Percentiles rank a stretch among this genome's conserved stretches.
Evolutionary conservation across 2,797 vertebrate species (phyloP).

Genomic region (Hydrolagus colliei): DNA sequence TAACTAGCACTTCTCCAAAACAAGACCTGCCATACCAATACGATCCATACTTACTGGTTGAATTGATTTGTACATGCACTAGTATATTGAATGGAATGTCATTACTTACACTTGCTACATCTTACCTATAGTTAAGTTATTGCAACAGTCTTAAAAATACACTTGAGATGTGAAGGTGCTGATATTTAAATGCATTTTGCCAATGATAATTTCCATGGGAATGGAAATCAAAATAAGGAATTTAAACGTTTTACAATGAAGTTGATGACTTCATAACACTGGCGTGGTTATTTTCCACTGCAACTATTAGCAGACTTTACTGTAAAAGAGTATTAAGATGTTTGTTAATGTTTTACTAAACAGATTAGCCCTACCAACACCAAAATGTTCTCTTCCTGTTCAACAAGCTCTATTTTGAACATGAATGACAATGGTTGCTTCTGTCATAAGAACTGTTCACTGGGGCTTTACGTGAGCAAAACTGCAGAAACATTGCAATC

Average conservation of each 20-base stretch:
- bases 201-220: not conserved
- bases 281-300: not conserved
- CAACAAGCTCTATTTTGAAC: slow-evolving; percentile 19
- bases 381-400: not conserved
- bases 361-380: not conserved
- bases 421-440: slow-evolving; percentile 8
- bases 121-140: not conserved
- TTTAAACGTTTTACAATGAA: not conserved
- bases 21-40: slow-evolving; percentile 8
- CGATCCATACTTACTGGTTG: not conserved
- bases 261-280: slow-evolving; percentile 9
- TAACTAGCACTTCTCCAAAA: slow-evolving; percentile 23
- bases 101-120: slow-evolving; percentile 14
- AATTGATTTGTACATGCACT: not conserved
- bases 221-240: not conserved
- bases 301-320: not conserved
- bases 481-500: not conserved
- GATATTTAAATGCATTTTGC: not conserved
- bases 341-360: slow-evolving; percentile 26
- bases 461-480: not conserved
- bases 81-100: slow-evolving; percentile 11
- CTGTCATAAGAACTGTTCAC: not conserved
- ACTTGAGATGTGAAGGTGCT: not conserved
- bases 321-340: not conserved
- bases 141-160: not conserved